Conservation (phyloP, 2,113 vertebrate genomes). For the Saguinus midas region DNA sequence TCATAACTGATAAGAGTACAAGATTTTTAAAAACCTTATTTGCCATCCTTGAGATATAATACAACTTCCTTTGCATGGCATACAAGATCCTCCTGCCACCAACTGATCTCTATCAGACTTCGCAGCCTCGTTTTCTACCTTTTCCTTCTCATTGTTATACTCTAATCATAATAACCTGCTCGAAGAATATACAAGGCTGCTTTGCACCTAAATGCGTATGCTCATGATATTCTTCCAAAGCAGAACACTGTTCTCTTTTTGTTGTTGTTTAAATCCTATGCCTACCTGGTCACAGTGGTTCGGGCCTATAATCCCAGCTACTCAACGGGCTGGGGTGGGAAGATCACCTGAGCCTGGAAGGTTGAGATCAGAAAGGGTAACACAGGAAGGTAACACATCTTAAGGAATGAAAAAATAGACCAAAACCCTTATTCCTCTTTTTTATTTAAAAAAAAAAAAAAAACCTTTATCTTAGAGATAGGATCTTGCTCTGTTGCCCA, state of each 20-base stretch:
- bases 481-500: too few species aligned
- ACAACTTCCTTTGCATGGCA: not conserved
- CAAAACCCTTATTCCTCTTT: too few species aligned
- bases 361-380: too few species aligned
- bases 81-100: not conserved
- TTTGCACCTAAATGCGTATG: not conserved
- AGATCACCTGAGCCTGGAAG: too few species aligned
- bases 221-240: not conserved
- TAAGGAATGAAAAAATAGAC: too few species aligned
- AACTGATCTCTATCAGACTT: not conserved
- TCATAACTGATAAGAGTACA: not conserved
- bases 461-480: too few species aligned
- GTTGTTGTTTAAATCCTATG: conserved; percentile 10
- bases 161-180: not conserved
- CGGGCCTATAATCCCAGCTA: too few species aligned
- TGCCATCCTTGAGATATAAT: not conserved
- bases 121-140: not conserved
- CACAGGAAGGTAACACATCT: too few species aligned
- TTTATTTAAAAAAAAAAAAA: too few species aligned
- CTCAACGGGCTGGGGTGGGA: too few species aligned
- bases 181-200: not conserved
- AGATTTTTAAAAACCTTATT: not conserved
- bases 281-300: too few species aligned
- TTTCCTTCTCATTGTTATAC: not conserved
- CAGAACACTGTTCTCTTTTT: not conserved